Conservation (phyloP, 2,113 vertebrate genomes). For the Psittacula cyanocephala region DNA sequence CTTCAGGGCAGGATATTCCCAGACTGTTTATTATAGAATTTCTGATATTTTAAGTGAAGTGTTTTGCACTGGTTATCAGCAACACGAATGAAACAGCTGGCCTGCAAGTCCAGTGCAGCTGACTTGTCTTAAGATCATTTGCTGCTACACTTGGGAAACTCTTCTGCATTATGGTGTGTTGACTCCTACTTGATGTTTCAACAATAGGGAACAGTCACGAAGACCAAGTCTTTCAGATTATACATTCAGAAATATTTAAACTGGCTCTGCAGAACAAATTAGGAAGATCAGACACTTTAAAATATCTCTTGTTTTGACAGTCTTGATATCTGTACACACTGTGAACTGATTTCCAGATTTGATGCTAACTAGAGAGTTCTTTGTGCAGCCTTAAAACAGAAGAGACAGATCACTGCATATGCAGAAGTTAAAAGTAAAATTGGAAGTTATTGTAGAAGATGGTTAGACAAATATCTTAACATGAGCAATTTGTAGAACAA, state of each 20-base stretch:
- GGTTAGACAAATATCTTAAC: not conserved
- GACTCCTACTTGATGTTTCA: not conserved
- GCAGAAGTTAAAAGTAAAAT: not conserved
- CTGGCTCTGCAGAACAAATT: not conserved
- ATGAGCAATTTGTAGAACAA: not conserved
- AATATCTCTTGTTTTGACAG: slow-evolving; percentile 28
- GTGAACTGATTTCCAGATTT: not conserved
- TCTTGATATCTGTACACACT: not conserved
- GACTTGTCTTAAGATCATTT: not conserved
- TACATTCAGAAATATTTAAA: not conserved
- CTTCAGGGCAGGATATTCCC: not conserved
- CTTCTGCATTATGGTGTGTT: not conserved
- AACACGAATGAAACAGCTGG: not conserved
- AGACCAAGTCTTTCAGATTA: not conserved
- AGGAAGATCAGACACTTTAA: not conserved
- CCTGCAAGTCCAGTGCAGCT: not conserved
- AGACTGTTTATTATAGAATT: not conserved
- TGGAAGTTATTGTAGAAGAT: not conserved
- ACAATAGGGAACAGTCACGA: not conserved
- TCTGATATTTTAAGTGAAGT: not conserved
- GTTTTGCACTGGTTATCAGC: not conserved
- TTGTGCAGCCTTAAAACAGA: not conserved
- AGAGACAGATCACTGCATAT: not conserved
- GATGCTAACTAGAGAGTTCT: not conserved
- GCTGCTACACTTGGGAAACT: not conserved